Base-by-base conservation (phyloP, 2,113 vertebrate species). In the Romanogobio albipinnatus region DNA sequence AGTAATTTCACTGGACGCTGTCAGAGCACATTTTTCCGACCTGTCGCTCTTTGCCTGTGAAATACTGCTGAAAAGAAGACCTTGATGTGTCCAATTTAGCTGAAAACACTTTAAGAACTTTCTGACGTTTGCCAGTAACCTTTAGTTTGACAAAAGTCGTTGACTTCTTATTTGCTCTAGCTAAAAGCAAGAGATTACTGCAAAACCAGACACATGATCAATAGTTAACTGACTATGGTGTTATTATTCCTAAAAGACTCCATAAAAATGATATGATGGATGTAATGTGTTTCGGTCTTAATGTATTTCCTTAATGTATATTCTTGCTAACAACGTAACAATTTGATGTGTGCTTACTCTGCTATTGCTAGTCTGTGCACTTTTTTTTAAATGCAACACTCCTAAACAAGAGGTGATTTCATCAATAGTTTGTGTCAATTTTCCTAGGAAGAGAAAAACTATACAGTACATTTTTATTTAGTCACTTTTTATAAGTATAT, bases 21-120 rank as follows among this genome's bases (percentile, higher is more conserved):
- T 26, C 77, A 26, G 39, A 79, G 77, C 58, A 79, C 39, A 79
- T 79, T 79, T 29, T 79, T 24, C 77, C 2, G n/a, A 62, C 77
- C 58, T 62, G 77, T 62, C n/a, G 59, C 77, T 79, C n/a, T 26
- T 15, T 10, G 36, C 39, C 24, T 47, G 26, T 79, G 77, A 79
- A 79, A 79, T 64, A 10, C 58, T 47, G 43, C 77, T 79, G 39
- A 79, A 79, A 62, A 61, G 58, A 79, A 79, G 24, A 79, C 77
- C 77, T 79, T 62, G 77, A 45, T 13, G n/a, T 49, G 51, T 24
- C 81, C 26, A 75, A 47, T 45, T 59, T 26, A 9, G 53, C 59
- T 45, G 15, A 76, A 47, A 84, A 76, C 17, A 39, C 62, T 47
- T 76, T 22, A 3, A 47, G 73, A 70, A 45, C 71, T 4, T 47